Evolutionary conservation across 1,140 invertebrate genomes (phyloP).

Genomic region (Sinonovacula constricta): DNA sequence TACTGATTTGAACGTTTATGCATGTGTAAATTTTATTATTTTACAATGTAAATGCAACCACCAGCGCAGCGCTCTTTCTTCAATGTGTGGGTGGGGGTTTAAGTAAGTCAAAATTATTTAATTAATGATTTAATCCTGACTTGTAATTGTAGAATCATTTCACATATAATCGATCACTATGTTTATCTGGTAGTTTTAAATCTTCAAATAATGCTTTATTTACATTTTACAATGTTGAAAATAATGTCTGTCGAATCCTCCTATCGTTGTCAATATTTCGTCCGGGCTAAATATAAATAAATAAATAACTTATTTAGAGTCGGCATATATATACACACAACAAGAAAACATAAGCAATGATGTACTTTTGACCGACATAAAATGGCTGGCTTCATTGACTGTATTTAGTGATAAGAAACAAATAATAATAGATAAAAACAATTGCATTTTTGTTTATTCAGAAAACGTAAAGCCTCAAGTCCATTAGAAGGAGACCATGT

Average conservation of each 20-base stretch:
- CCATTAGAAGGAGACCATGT: slow-evolving; percentile 14
- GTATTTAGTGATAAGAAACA: neutral
- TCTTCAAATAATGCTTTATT: too few species aligned
- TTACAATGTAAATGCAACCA: neutral
- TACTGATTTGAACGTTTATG: neutral
- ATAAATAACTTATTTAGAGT: neutral
- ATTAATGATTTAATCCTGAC: too few species aligned
- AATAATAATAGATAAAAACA: neutral
- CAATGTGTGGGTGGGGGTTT: neutral
- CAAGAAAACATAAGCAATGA: too few species aligned
- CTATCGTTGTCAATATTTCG: neutral
- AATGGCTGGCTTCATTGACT: too few species aligned
- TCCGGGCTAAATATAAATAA: neutral
- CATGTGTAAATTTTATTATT: neutral
- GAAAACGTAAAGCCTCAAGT: slow-evolving; percentile 52
- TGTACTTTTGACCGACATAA: too few species aligned
- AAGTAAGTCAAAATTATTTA: neutral
- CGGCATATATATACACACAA: neutral
- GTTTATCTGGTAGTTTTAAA: too few species aligned
- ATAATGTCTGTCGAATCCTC: too few species aligned
- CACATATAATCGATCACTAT: neutral
- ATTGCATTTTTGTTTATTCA: slow-evolving; percentile 39
- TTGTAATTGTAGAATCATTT: neutral
- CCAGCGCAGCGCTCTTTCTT: neutral
- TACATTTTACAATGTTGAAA: too few species aligned